Percentiles rank a stretch among this genome's conserved stretches.
These are phyloP conservation scores for Brachionus calyciflorus DNA, from an alignment of 1,140 invertebrate species.

Conservation along the genomic window DNA sequence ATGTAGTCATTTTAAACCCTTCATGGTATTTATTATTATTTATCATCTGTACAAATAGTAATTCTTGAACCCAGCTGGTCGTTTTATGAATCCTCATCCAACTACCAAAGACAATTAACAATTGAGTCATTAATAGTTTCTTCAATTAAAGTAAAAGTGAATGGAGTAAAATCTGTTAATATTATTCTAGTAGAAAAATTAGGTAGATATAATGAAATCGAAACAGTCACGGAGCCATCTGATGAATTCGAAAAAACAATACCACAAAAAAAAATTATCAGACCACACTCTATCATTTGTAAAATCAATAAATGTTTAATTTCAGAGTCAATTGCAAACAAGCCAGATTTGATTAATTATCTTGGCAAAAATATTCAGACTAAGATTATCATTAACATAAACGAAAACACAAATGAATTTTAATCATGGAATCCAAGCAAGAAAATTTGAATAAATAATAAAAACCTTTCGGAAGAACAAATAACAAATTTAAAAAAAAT, in stretches of 20 bases:
- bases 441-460: background rate
- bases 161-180: background rate
- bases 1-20: too few species aligned
- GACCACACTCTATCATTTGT: background rate
- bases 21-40: too few species aligned
- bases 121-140: too few species aligned
- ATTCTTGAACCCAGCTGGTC: too few species aligned
- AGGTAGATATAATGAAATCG: background rate
- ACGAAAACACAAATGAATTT: background rate
- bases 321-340: too few species aligned
- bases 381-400: background rate
- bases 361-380: background rate
- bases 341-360: background rate
- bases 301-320: background rate
- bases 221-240: background rate
- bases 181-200: too few species aligned
- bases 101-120: too few species aligned
- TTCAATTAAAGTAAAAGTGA: too few species aligned
- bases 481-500: background rate
- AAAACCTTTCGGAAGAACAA: background rate
- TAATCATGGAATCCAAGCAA: slow-evolving; percentile 17
- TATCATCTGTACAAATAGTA: too few species aligned
- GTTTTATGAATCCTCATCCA: too few species aligned
- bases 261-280: background rate
- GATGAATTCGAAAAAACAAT: background rate